Percentiles rank a stretch among this genome's conserved stretches.
Evolutionary conservation across 2,888 invertebrate genomes (phyloP).

Genomic region (Cerastis leucographa): DNA sequence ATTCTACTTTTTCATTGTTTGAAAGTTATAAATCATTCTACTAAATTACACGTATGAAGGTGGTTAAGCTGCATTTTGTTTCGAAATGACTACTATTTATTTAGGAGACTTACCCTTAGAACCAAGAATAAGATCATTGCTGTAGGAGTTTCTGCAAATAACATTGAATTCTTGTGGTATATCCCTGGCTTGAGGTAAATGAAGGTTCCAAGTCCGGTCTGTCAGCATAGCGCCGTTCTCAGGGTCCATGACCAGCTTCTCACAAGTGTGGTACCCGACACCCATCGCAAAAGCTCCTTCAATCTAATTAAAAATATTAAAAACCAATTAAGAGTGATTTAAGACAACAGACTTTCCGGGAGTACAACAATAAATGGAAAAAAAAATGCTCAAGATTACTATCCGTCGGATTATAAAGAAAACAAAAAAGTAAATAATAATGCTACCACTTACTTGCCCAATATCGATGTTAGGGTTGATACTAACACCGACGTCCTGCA

Average conservation of each 20-base stretch:
- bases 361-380: no score
- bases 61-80: no score
- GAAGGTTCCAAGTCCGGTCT: slow-evolving; percentile 93
- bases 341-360: background rate
- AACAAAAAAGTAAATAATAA: no score
- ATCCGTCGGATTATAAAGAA: background rate
- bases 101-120: slow-evolving; percentile 72
- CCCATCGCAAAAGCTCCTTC: slow-evolving; percentile 93
- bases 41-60: no score
- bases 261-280: slow-evolving; percentile 92
- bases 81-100: no score
- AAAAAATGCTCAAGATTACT: background rate
- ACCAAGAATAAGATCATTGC: slow-evolving; percentile 67
- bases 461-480: slow-evolving; percentile 92
- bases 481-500: slow-evolving; percentile 92
- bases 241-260: slow-evolving; percentile 90
- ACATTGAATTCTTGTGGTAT: slow-evolving; percentile 92
- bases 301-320: slow-evolving; percentile 76
- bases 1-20: no score
- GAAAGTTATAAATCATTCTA: no score
- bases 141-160: slow-evolving; percentile 82
- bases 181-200: slow-evolving; percentile 92
- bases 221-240: slow-evolving; percentile 91
- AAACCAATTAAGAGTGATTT: background rate
- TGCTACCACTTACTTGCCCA: slow-evolving; percentile 92